These are phyloP conservation scores for Psittacara wagleri DNA, from an alignment of 2,113 vertebrate genomes.

Conservation along the genomic window DNA sequence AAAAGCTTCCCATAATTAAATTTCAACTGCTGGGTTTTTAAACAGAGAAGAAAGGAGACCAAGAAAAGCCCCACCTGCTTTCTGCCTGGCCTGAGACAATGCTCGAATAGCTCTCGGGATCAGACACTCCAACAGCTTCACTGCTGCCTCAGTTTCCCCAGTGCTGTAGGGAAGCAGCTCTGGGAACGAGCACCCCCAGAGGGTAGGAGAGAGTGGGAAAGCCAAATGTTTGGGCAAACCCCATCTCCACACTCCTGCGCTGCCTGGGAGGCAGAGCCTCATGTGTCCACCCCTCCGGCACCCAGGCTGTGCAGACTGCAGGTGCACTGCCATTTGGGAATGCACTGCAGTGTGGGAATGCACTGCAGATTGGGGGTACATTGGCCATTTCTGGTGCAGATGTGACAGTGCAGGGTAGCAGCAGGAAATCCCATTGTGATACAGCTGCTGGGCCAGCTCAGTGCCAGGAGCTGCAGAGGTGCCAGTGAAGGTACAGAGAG, in stretches of 20 bases:
- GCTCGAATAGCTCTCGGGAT: accelerated
- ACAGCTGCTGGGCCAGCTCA: neutral
- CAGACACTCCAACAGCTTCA: accelerated
- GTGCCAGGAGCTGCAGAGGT: neutral
- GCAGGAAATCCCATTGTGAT: no score
- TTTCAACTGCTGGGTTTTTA: neutral
- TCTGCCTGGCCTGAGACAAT: neutral
- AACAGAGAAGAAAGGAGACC: neutral
- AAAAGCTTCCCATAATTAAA: neutral
- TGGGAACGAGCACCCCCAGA: accelerated
- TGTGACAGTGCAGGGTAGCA: no score
- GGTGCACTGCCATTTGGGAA: neutral
- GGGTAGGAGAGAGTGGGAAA: neutral
- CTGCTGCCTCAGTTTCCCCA: neutral
- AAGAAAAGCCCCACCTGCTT: neutral
- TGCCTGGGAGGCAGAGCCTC: neutral
- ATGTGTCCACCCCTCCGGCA: accelerated
- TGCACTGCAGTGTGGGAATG: neutral
- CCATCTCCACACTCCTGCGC: accelerated
- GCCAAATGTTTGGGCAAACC: neutral
- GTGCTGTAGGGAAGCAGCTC: accelerated
- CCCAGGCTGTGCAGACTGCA: neutral
- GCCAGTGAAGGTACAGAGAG: neutral
- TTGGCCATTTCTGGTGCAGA: neutral
- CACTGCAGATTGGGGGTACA: accelerated